Evolutionary conservation across 2,113 vertebrate species (phyloP).

Genomic region (Nerophis lumbriciformis): DNA sequence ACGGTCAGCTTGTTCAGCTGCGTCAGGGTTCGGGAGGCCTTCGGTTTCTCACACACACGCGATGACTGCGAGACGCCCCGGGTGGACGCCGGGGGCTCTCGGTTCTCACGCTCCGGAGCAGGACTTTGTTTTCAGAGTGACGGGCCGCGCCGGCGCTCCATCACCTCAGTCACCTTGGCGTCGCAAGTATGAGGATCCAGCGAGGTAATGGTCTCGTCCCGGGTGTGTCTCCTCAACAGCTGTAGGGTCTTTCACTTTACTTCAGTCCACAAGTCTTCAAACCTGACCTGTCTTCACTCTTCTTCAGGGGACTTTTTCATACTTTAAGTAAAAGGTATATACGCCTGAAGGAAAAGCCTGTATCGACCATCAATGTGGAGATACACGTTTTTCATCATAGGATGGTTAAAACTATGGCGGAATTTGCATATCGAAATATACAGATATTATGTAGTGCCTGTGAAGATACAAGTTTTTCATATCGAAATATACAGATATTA

Average conservation of each 20-base stretch:
- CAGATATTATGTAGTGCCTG: no score
- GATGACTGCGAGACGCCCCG: conserved; percentile 47
- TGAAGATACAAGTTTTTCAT: no score
- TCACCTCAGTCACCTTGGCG: conserved; percentile 15
- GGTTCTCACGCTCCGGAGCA: conserved; percentile 62
- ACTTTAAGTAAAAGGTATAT: no score
- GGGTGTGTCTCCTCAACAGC: background rate
- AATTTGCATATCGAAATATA: no score
- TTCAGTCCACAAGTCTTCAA: background rate
- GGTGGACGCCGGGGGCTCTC: conserved; percentile 46
- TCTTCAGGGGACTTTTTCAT: background rate
- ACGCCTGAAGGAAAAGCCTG: no score
- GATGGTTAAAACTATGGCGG: no score
- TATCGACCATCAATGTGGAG: background rate
- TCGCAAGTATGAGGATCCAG: conserved; percentile 52
- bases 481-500: no score
- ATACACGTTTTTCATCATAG: background rate
- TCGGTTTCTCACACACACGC: conserved; percentile 41
- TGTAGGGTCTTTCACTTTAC: background rate
- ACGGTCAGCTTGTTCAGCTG: conserved; percentile 71
- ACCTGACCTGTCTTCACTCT: background rate
- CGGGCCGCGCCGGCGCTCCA: conserved; percentile 43
- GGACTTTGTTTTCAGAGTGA: conserved; percentile 42
- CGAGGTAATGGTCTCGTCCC: conserved; percentile 51
- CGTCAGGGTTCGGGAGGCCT: conserved; percentile 61